Base-by-base conservation (phyloP, 1,140 invertebrate species). In the Tenebrio molitor region DNA sequence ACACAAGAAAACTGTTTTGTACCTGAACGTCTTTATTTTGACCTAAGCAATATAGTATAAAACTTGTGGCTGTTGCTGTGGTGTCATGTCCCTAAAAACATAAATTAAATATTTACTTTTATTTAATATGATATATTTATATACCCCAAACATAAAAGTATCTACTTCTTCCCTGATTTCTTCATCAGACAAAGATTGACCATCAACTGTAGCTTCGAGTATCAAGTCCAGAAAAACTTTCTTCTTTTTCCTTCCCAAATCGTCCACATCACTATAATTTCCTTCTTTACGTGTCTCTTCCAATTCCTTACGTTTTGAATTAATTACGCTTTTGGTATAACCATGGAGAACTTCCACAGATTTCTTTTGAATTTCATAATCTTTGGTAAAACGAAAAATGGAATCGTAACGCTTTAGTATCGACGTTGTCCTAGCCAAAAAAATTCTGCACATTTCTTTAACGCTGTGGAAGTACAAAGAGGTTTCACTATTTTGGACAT, bases 81-180 rank as follows among this genome's bases (percentile, higher is more conserved):
- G 79, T 80, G 66, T 79, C 78, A 71, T 79, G 78, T 1, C 77
- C 77, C 76, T 46, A 74, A 66, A 66, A 66, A 41, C 42, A 41
- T 46, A 21, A 15, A n/a, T 23, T 10, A 7, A 39, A 36, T 64
- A 10, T 50, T 23, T 6, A 67, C 25, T 29, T n/a, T n/a, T n/a
- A n/a, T n/a, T n/a, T n/a, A n/a, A 29, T 39, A 39, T 39, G 5
- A 7, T 39, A 25, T 25, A 0, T 23, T 25, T 69, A 73, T 17
- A 70, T 66, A 91, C 91, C 86, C 91, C 91, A 83, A 93, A 93
- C 89, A 92, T 94, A 78, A 95, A 95, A 2, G 93, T 95, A 78
- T 95, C 93, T 3, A 95, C 93, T 86, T 95, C 93, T 80, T 95
- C 93, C 58, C 90, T 85, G 42, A 95, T 92, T 77, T 92, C 89